Evolutionary conservation across 2,113 vertebrate genomes (phyloP).

Genomic region (Gallinago jamesoni): DNA sequence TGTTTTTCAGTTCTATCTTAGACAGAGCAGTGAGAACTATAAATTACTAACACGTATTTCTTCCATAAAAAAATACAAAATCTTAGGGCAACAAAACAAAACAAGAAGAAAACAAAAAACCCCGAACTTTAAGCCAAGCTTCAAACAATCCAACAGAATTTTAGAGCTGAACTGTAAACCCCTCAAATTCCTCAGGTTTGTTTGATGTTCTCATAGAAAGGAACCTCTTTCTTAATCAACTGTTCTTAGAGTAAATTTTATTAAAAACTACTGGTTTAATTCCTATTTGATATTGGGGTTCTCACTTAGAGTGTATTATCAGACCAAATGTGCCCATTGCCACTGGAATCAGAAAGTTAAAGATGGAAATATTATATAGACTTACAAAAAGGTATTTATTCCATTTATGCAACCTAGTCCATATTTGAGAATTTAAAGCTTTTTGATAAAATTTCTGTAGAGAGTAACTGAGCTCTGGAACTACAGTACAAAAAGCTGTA

Average conservation of each 20-base stretch:
- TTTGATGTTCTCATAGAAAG: background rate
- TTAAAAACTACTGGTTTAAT: background rate
- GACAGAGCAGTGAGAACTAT: background rate
- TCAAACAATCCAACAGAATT: background rate
- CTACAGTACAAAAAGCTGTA: background rate
- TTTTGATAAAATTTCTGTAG: background rate
- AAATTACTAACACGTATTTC: background rate
- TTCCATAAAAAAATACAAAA: background rate
- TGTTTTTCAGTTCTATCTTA: background rate
- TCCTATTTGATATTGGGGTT: background rate
- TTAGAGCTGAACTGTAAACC: background rate
- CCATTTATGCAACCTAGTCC: background rate
- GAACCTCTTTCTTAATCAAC: background rate
- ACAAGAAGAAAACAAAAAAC: background rate
- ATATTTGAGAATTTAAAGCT: background rate
- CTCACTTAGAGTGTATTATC: background rate
- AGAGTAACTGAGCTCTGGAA: background rate
- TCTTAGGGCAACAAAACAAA: background rate
- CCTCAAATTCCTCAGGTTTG: background rate
- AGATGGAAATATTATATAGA: background rate
- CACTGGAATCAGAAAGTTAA: background rate
- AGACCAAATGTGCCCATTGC: background rate
- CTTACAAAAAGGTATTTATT: background rate
- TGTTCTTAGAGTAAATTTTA: background rate
- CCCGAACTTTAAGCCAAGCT: background rate